Conservation (phyloP, 1,140 invertebrate species). For the Zaprionus nigranus region DNA sequence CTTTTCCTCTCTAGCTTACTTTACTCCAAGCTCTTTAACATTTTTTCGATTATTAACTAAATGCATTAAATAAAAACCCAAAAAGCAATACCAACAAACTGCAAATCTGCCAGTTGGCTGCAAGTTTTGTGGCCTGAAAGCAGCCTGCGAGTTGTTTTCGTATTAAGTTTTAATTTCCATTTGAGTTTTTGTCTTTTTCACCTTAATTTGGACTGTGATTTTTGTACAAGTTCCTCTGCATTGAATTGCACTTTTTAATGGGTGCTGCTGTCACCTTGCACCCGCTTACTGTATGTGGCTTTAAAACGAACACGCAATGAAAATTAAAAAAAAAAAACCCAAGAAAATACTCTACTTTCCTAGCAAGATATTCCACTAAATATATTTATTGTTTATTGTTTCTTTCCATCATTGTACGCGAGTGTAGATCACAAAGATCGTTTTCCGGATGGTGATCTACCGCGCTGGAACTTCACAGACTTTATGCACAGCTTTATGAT, state of each 20-base stretch:
- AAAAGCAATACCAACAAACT: conserved; percentile 7
- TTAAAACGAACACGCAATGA: conserved; percentile 44
- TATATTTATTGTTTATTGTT: background rate
- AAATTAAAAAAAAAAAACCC: conserved; percentile 1
- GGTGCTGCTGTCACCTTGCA: conserved; percentile 64
- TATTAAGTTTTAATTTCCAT: background rate
- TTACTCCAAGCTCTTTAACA: conserved; percentile 35
- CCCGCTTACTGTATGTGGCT: conserved; percentile 73
- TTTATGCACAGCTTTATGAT: conserved; percentile 99
- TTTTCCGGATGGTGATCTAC: conserved; percentile 91
- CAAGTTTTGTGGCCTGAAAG: conserved; percentile 11
- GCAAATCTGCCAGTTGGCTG: conserved; percentile 32
- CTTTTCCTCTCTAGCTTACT: conserved; percentile 45
- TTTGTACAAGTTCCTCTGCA: conserved; percentile 33
- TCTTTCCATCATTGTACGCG: background rate
- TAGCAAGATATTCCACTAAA: background rate
- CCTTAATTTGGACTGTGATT: conserved; percentile 19
- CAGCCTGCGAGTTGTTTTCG: conserved; percentile 30
- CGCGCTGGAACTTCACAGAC: conserved; percentile 98
- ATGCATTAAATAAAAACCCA: conserved; percentile 9
- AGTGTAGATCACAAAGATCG: conserved; percentile 91
- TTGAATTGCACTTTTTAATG: conserved; percentile 46
- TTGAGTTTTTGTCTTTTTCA: conserved; percentile 6
- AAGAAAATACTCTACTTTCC: background rate
- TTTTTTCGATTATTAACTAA: conserved; percentile 11